Conservation (phyloP, 2,888 invertebrate genomes). For the Acrobasis repandana region DNA sequence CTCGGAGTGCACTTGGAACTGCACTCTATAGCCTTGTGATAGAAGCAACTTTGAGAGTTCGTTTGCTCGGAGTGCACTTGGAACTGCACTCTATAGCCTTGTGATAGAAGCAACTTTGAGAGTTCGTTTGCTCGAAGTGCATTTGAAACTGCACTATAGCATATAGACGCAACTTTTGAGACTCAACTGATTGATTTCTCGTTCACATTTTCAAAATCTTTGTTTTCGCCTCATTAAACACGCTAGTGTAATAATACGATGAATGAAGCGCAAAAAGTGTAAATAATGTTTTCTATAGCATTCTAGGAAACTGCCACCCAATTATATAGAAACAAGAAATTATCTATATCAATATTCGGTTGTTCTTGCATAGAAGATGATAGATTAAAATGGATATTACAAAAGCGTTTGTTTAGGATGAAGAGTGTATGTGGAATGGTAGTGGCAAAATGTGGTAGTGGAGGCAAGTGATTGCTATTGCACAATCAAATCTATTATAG, state of each 20-base stretch:
- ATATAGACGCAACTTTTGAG: too few relatives aligned
- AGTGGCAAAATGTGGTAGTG: constrained; percentile 15
- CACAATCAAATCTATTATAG: constrained; percentile 2
- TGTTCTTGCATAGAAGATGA: background rate
- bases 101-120: too few relatives aligned
- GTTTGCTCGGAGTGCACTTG: too few relatives aligned
- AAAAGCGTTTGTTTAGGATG: constrained; percentile 4
- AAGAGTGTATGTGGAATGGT: constrained; percentile 16
- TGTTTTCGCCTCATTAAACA: too few relatives aligned
- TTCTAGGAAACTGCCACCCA: constrained; percentile 2
- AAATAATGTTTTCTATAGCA: background rate
- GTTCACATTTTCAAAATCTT: too few relatives aligned
- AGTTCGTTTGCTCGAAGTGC: too few relatives aligned
- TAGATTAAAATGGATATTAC: background rate
- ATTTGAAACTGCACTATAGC: too few relatives aligned
- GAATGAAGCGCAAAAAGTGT: background rate
- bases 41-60: too few relatives aligned
- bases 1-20: too few relatives aligned
- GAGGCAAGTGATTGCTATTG: background rate
- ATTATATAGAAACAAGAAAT: background rate
- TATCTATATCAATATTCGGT: background rate
- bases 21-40: too few relatives aligned
- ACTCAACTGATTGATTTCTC: too few relatives aligned
- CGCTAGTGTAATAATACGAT: background rate
- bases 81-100: too few relatives aligned